Percentiles rank a stretch among this genome's conserved stretches.
Conservation (phyloP, 2,113 vertebrate species). For the Aspiorhynchus laticeps region DNA sequence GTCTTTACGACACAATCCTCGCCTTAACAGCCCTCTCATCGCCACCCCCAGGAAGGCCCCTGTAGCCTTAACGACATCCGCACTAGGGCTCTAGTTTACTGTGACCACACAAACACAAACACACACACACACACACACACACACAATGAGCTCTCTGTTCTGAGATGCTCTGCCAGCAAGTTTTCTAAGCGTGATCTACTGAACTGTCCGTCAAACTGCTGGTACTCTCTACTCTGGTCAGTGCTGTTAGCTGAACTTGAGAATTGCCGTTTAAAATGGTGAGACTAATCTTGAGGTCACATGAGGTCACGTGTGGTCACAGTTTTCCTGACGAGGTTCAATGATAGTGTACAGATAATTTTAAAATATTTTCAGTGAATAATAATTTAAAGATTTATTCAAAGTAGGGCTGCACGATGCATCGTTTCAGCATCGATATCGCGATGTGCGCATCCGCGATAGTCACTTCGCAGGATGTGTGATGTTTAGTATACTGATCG, state of each 20-base stretch:
- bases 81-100: slow-evolving; percentile 4
- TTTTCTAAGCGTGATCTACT: slow-evolving; percentile 5
- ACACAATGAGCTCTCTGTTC: slow-evolving; percentile 37
- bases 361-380: not conserved
- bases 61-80: slow-evolving; percentile 35
- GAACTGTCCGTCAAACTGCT: slow-evolving; percentile 12
- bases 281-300: not conserved
- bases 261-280: not conserved
- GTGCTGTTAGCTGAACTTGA: not conserved
- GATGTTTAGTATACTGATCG: too few species aligned
- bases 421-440: too few species aligned
- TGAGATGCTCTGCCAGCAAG: not conserved
- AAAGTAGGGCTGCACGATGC: too few species aligned
- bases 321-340: not conserved
- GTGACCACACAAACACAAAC: slow-evolving; percentile 13
- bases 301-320: not conserved
- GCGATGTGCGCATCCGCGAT: too few species aligned
- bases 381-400: too few species aligned
- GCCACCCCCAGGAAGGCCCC: slow-evolving; percentile 31
- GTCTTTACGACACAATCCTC: slow-evolving; percentile 32
- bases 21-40: slow-evolving; percentile 41
- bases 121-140: not conserved
- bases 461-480: too few species aligned
- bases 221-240: slow-evolving; percentile 26
- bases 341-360: not conserved